Base-by-base conservation (phyloP, 2,113 vertebrate genomes). In the Hippoglossus stenolepis region DNA sequence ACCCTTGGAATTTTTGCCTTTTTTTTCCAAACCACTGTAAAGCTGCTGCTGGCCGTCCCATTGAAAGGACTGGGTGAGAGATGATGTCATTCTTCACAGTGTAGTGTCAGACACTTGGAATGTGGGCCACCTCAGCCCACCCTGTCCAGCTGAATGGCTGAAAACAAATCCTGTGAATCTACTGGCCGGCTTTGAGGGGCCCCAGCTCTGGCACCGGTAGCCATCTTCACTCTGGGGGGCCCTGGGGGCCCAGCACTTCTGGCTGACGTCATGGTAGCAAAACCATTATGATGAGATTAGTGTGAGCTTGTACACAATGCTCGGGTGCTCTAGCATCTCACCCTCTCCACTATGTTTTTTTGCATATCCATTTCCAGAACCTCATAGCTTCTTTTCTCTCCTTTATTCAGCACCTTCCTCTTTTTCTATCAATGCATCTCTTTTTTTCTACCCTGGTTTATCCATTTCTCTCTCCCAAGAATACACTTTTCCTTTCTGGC, bases 281-380 rank as follows among this genome's bases (percentile, higher is more conserved):
- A 85, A 78, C 82, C 78, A 92, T 91, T 93, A 90, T 90, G 77
- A 83, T 81, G 75, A 90, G 91, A 91, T 93, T 91, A 91, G 85
- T 77, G 54, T 67, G 83, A 82, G 72, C 64, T 38, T 40, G 31
- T 68, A 67, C 70, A 82, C 81, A 91, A 92, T 92, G 77, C 86
- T 69, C 68, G 21, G 12, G 23, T 6, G 15, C 80, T 70, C 8
- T 53, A 84, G 73, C 70, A 20, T 86, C 62, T 62, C 74, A 61
- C 84, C 79, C 63, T 69, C 47, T 69, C 0, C 59, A 74, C 57
- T 26, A 21, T 43, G 69, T 51, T 79, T 64, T 59, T 14, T 35
- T 26, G 15, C 38, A 35, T 54, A 62, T 56, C 78, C 60, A 28
- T 77, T 70, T 83, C 24, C 68, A 79, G 67, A 43, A 60, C 57